phyloP scores from a whole-genome alignment of 2,797 vertebrate species.

The Eulemur albifrons region DNA sequence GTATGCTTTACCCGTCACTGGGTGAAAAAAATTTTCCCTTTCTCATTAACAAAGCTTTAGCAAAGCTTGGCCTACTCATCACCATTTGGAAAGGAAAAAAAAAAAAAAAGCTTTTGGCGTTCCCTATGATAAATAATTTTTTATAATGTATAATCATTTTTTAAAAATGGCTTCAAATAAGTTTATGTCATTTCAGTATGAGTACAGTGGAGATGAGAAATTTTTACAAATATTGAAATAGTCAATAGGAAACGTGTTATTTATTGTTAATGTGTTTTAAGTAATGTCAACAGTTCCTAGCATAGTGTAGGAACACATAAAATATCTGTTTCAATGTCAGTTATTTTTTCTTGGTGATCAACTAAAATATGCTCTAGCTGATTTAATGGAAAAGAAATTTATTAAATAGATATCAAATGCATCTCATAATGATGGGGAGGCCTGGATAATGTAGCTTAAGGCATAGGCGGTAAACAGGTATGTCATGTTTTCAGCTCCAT shows the following conservation, averaged over 20 bases:
- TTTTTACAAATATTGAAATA: background rate
- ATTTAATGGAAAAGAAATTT: background rate
- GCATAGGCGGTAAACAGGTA: background rate
- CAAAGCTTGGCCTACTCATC: background rate
- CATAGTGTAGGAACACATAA: background rate
- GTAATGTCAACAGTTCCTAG: background rate
- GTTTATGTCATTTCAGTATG: background rate
- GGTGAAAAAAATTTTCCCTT: background rate
- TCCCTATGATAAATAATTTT: background rate
- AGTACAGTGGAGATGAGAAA: background rate
- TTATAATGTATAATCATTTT: background rate
- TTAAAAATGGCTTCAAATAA: background rate
- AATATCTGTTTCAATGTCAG: background rate
- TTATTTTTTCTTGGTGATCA: background rate
- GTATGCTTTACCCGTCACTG: background rate
- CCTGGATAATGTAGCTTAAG: background rate
- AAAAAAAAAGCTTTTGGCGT: background rate
- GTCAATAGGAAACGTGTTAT: background rate
- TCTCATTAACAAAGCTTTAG: background rate
- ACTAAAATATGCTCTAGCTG: background rate
- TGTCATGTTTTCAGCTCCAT: background rate
- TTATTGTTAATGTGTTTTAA: background rate
- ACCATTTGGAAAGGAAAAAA: background rate
- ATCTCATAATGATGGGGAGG: background rate
- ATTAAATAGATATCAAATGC: background rate